phyloP scores from a whole-genome alignment of 2,113 vertebrate genomes.

The Rallus limicola region DNA sequence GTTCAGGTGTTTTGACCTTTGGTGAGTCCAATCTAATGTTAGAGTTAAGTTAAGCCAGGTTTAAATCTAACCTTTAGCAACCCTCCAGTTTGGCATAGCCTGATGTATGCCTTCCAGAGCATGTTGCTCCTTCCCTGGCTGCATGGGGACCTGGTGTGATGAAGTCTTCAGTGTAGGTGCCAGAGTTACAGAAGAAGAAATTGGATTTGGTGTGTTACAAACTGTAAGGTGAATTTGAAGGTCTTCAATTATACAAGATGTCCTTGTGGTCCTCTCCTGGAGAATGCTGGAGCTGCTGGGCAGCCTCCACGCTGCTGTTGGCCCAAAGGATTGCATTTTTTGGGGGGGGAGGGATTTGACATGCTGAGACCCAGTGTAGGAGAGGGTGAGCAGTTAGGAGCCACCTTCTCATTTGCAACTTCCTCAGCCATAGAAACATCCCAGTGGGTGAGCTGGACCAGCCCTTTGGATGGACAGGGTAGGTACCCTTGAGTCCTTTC shows the following conservation, averaged over 20 bases:
- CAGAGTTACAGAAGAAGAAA: neutral
- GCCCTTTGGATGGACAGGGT: neutral
- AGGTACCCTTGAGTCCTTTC: neutral
- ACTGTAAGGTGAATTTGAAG: neutral
- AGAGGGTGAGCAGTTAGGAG: neutral
- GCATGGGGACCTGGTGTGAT: too few species aligned
- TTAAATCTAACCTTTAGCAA: neutral
- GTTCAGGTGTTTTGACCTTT: neutral
- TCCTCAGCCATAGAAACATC: neutral
- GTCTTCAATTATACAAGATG: neutral
- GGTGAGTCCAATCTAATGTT: neutral
- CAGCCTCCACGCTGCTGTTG: neutral
- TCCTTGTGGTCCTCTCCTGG: neutral
- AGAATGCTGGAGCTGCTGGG: neutral
- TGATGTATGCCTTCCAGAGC: neutral
- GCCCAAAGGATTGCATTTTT: neutral
- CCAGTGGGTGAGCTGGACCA: neutral
- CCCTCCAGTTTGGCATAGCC: neutral
- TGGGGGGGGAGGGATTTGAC: neutral
- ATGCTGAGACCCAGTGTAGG: neutral
- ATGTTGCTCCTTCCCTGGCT: neutral
- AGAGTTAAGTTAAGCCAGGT: neutral
- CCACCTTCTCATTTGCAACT: neutral
- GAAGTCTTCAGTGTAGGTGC: neutral
- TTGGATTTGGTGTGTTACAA: neutral